Evolutionary conservation across 1,140 invertebrate genomes (phyloP), one percentile per base, ranked within the genome.

Genomic region (Choristoneura fumiferana): DNA sequence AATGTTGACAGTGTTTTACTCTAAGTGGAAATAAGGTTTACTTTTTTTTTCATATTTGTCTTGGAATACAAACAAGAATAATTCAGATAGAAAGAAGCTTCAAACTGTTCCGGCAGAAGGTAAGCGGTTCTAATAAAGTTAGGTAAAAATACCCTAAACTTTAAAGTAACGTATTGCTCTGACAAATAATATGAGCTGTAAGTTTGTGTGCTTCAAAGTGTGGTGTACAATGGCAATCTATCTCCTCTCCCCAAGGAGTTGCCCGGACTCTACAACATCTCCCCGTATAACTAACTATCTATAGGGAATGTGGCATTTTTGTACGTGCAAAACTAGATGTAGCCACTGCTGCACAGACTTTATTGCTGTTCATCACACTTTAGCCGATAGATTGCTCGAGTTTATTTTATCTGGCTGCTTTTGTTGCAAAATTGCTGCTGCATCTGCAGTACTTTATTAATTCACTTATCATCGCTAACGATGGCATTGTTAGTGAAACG

Each of bases 211-310:
- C 53, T 56, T 8, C 53, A 55, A 58, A 22, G 13, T 57, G 39
- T 18, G 45, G 15, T 62, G 43, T 54, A 68, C 63, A 68, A 70
- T 61, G 64, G 68, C 67, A 68, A 76, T 73, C 58, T 70, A 68
- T 72, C 62, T 63, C 63, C 40, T 58, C 39, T 70, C 73, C 67
- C 67, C 43, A 36, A 60, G 67, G 73, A 67, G 60, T 65, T 69
- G 63, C 63, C 60, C 38, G 53, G 65, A 33, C 52, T 54, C 55
- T 38, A 61, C 35, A 40, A 36, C 12, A 55, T 60, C 57, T 49
- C 56, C 34, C 63, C 40, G 35, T 68, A 43, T n/a, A 43, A 43
- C 40, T 53, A 57, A 64, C 65, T n/a, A 67, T 57, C 39, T 57
- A 63, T 60, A 55, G 57, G 63, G 65, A 69, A 76, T 71, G 69